These are phyloP conservation scores for Pyrrhopygopsis socrates DNA, from an alignment of 2,888 invertebrate species.

Conservation along the genomic window DNA sequence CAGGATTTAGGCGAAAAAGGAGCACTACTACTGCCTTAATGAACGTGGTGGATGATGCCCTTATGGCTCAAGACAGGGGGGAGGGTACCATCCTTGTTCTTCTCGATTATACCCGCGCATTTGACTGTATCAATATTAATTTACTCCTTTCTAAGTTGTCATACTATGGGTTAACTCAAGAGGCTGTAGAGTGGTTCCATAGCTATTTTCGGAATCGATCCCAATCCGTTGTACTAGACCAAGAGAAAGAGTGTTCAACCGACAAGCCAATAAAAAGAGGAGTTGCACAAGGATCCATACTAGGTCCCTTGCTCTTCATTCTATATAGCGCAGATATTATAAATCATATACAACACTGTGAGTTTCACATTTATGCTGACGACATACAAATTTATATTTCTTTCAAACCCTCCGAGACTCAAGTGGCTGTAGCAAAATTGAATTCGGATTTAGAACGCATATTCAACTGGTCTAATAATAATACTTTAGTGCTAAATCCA, in stretches of 20 bases:
- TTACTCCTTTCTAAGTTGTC: background rate
- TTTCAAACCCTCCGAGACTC: background rate
- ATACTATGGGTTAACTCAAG: background rate
- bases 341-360: background rate
- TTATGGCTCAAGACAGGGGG: background rate
- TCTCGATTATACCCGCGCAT: background rate
- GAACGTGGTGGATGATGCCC: background rate
- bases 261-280: background rate
- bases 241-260: background rate
- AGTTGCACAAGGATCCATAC: background rate
- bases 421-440: background rate
- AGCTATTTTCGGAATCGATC: background rate
- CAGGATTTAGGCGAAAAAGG: conserved; percentile 14
- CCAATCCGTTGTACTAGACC: background rate
- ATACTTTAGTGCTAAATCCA: background rate
- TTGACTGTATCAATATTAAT: background rate
- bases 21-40: conserved; percentile 26
- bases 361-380: background rate
- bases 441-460: background rate
- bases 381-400: background rate
- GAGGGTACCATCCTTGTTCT: background rate
- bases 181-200: background rate
- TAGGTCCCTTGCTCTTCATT: background rate
- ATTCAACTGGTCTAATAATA: background rate
- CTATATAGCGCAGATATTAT: background rate